A percentile compares a stretch with the other conserved stretches of the same genome.
These are phyloP conservation scores for Harpagifer antarcticus DNA, from an alignment of 2,797 vertebrate genomes.

Conservation along the genomic window DNA sequence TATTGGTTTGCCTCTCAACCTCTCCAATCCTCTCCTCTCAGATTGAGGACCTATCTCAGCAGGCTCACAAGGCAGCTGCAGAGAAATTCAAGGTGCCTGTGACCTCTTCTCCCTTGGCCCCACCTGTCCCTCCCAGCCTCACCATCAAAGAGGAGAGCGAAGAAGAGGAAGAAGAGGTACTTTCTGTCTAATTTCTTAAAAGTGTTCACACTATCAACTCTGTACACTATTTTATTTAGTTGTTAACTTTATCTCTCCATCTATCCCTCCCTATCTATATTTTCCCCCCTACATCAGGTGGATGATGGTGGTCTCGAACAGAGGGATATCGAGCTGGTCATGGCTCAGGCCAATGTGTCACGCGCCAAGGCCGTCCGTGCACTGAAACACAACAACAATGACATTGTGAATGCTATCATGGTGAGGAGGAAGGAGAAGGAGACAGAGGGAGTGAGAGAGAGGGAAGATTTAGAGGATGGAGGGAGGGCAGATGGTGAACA, in stretches of 20 bases:
- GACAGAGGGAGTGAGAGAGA: not conserved
- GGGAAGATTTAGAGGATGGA: slow-evolving; percentile 11
- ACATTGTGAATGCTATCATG: slow-evolving; percentile 99
- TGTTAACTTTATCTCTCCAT: not conserved
- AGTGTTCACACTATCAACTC: not conserved
- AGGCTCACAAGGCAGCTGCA: slow-evolving; percentile 96
- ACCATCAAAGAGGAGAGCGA: slow-evolving; percentile 93
- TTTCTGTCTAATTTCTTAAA: not conserved
- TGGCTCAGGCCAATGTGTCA: slow-evolving; percentile 97
- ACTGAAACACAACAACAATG: slow-evolving; percentile 97
- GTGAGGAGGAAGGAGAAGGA: slow-evolving; percentile 80
- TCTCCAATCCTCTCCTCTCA: slow-evolving; percentile 55
- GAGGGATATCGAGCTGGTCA: slow-evolving; percentile 96
- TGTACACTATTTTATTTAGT: not conserved
- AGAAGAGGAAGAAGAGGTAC: slow-evolving; percentile 94
- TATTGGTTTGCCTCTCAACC: not conserved
- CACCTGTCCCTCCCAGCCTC: slow-evolving; percentile 88
- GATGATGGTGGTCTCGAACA: slow-evolving; percentile 94
- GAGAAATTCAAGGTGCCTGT: slow-evolving; percentile 99
- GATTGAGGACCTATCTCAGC: slow-evolving; percentile 98
- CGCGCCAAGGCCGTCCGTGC: slow-evolving; percentile 94
- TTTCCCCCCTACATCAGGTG: slow-evolving; percentile 81
- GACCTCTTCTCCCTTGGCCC: slow-evolving; percentile 88
- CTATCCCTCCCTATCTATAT: not conserved
- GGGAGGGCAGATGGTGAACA: slow-evolving; percentile 61